Percentiles rank a stretch among this genome's conserved stretches.
These are phyloP conservation scores for Batillaria attramentaria DNA, from an alignment of 1,140 invertebrate genomes.

Conservation along the genomic window DNA sequence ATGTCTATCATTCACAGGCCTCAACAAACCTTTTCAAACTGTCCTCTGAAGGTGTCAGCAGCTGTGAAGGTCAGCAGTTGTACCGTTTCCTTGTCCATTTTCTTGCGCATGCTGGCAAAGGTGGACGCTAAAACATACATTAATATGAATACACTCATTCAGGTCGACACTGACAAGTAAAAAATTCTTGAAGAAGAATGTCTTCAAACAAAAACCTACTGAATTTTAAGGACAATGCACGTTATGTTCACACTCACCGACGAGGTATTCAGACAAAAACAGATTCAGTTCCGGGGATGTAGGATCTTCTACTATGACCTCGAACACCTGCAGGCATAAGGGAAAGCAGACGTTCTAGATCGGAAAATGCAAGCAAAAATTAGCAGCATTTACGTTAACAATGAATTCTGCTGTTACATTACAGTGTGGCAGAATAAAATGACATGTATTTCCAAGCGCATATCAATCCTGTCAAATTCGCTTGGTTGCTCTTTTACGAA, in stretches of 20 bases:
- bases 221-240: background rate
- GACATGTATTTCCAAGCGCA: background rate
- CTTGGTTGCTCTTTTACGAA: constrained; percentile 22
- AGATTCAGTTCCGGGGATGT: constrained; percentile 54
- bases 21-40: constrained; percentile 62
- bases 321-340: constrained; percentile 60
- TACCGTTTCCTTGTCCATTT: constrained; percentile 58
- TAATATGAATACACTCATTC: constrained; percentile 1
- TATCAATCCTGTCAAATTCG: background rate
- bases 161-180: no score
- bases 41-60: constrained; percentile 59
- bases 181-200: background rate
- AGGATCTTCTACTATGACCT: constrained; percentile 59
- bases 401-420: background rate
- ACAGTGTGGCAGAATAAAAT: background rate
- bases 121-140: constrained; percentile 56
- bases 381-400: background rate
- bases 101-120: constrained; percentile 59
- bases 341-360: background rate
- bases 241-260: constrained; percentile 46
- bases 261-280: constrained; percentile 62
- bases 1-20: no score
- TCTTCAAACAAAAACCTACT: background rate
- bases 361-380: background rate
- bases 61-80: constrained; percentile 61